Evolutionary conservation across 1,140 invertebrate species (phyloP).

Genomic region (Leguminivora glycinivorella): DNA sequence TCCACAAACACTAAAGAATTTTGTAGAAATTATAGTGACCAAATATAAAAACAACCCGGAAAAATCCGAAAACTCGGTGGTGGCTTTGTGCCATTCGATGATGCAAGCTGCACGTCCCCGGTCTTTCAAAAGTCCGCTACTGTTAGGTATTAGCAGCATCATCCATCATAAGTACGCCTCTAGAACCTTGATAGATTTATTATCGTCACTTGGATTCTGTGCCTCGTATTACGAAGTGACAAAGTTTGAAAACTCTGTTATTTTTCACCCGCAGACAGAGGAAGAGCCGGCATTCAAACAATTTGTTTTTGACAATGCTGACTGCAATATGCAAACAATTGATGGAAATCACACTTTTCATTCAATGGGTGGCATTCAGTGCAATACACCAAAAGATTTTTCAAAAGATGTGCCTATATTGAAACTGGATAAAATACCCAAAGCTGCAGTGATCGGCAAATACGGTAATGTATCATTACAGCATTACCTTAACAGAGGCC

Average conservation of each 20-base stretch:
- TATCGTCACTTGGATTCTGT: conserved; percentile 47
- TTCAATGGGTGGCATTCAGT: conserved; percentile 42
- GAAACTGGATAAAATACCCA: too few relatives aligned
- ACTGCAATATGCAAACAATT: conserved; percentile 47
- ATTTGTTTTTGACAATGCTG: conserved; percentile 60
- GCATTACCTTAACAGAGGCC: too few relatives aligned
- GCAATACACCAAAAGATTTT: conserved; percentile 32
- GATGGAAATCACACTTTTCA: conserved; percentile 46
- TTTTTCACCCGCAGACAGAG: conserved; percentile 34
- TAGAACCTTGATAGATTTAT: conserved; percentile 35
- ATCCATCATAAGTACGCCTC: conserved; percentile 38
- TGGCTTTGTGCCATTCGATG: conserved; percentile 37
- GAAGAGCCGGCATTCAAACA: conserved; percentile 42
- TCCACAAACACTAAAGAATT: too few relatives aligned
- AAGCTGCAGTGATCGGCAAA: too few relatives aligned
- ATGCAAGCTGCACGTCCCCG: conserved; percentile 36
- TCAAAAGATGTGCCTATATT: too few relatives aligned
- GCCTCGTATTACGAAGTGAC: conserved; percentile 43
- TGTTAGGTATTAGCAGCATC: conserved; percentile 35
- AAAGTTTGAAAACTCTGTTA: conserved; percentile 46
- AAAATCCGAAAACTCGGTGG: conserved; percentile 32
- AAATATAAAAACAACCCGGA: too few relatives aligned
- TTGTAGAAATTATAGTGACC: too few relatives aligned
- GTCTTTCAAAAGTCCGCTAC: conserved; percentile 38
- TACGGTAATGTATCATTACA: too few relatives aligned